Conservation (phyloP, 2,888 invertebrate genomes). For the Quadroppia sp. region DNA sequence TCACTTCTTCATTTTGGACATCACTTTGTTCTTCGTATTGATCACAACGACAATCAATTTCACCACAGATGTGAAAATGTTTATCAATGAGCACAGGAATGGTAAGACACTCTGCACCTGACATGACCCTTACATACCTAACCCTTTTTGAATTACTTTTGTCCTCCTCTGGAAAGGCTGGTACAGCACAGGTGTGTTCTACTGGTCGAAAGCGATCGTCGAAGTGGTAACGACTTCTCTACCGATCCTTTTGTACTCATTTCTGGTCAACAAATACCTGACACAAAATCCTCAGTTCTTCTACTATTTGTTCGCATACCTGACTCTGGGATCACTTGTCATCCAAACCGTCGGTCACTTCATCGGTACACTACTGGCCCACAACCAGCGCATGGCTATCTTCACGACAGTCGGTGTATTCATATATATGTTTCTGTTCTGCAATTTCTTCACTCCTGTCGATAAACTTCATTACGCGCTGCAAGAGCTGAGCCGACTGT, state of each 20-base stretch:
- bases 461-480: not conserved
- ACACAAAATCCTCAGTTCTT: not conserved
- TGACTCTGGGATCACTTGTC: not conserved
- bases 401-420: not conserved
- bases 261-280: not conserved
- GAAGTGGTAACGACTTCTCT: not conserved
- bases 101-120: not conserved
- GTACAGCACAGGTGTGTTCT: slow-evolving; percentile 19
- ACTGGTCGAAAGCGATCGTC: not conserved
- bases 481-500: not conserved
- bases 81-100: slow-evolving; percentile 37
- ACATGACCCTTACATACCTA: not conserved
- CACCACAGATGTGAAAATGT: slow-evolving; percentile 5
- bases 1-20: not conserved
- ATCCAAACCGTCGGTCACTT: slow-evolving; percentile 18
- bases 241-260: not conserved
- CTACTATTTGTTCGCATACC: not conserved
- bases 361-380: not conserved
- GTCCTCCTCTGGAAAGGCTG: not conserved
- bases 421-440: not conserved
- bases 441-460: not conserved
- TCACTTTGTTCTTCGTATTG: slow-evolving; percentile 11
- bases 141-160: not conserved
- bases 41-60: not conserved
- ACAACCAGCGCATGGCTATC: not conserved